Conservation (phyloP, 1,140 invertebrate genomes). For the Drosophila nigrodunni region DNA sequence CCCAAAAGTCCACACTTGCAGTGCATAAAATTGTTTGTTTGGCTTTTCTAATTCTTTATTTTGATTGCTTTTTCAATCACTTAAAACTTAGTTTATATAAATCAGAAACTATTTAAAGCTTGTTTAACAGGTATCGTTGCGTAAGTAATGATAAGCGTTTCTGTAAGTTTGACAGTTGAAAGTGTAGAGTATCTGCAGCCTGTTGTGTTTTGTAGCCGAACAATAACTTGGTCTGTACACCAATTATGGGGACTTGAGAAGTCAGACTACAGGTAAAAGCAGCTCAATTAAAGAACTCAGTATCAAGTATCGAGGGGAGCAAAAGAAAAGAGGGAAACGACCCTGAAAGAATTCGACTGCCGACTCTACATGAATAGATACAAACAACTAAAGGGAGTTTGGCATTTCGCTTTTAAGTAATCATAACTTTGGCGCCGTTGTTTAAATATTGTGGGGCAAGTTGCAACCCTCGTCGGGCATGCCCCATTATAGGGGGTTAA, state of each 20-base stretch:
- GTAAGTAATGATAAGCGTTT: too few species aligned
- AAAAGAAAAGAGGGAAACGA: not conserved
- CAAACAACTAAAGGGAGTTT: not conserved
- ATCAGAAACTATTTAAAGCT: too few species aligned
- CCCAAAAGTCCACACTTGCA: conserved; percentile 14
- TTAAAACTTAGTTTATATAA: too few species aligned
- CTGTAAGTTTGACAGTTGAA: too few species aligned
- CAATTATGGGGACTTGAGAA: conserved; percentile 68
- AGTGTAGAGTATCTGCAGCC: not conserved
- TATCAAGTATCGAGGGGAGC: conserved; percentile 23
- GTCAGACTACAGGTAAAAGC: conserved; percentile 62
- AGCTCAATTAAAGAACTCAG: conserved; percentile 66
- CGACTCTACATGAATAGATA: conserved; percentile 1
- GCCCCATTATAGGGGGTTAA: conserved; percentile 26
- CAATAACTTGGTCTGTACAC: conserved; percentile 8
- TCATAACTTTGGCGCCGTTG: conserved; percentile 58
- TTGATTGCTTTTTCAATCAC: too few species aligned
- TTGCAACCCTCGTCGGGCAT: conserved; percentile 10
- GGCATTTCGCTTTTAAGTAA: conserved; percentile 24
- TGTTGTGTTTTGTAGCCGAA: not conserved
- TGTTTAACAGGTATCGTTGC: too few species aligned
- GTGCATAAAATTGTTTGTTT: not conserved
- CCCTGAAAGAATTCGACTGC: not conserved
- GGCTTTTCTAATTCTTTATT: too few species aligned
- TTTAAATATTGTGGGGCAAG: conserved; percentile 5